These are phyloP conservation scores for Pedionomus torquatus DNA, from an alignment of 2,113 vertebrate genomes.

Conservation along the genomic window DNA sequence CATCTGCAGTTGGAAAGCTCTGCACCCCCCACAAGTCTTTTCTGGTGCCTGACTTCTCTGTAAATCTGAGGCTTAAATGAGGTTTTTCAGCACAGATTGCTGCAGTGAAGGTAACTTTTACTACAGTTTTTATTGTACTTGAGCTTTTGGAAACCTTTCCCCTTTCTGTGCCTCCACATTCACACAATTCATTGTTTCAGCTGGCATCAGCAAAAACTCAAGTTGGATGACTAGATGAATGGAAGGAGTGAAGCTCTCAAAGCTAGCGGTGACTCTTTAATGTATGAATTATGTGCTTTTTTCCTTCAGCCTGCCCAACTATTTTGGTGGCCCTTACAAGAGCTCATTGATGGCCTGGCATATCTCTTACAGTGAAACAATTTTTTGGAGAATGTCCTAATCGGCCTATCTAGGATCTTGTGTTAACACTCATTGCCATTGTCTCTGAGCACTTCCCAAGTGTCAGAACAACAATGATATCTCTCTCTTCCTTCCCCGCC, in stretches of 20 bases:
- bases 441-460: slow-evolving; percentile 26
- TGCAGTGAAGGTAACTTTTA: background rate
- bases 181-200: background rate
- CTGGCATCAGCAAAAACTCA: background rate
- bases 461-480: slow-evolving; percentile 51
- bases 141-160: background rate
- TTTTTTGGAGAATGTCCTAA: background rate
- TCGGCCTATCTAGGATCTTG: background rate
- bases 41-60: background rate
- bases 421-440: background rate
- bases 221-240: background rate
- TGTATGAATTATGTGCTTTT: background rate
- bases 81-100: background rate
- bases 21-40: background rate
- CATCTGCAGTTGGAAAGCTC: background rate
- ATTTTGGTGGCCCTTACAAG: background rate
- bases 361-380: background rate
- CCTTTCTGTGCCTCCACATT: background rate
- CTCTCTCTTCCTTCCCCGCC: slow-evolving; percentile 20
- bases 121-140: background rate
- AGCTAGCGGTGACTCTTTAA: background rate
- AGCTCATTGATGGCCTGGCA: background rate
- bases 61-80: background rate
- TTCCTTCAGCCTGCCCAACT: background rate
- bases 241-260: background rate